Conservation (phyloP, 2,888 invertebrate genomes). For the Andrena hattorfiana region DNA sequence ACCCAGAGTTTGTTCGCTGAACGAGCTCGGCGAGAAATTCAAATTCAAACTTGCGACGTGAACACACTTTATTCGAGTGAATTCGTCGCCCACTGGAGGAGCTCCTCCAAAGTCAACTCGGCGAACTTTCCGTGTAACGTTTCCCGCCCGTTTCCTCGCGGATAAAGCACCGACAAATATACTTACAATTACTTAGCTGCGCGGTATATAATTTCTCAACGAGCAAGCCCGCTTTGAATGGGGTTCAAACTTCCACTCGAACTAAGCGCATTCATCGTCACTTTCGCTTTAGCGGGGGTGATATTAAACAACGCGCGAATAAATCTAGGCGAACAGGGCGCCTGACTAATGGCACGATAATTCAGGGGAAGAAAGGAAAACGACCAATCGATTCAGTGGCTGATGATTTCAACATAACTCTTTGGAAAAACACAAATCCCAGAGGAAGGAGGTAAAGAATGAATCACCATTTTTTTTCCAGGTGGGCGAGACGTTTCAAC, state of each 20-base stretch:
- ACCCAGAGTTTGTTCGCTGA: background rate
- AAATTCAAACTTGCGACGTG: conserved; percentile 4
- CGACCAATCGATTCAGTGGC: too few species aligned
- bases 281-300: background rate
- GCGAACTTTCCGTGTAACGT: conserved; percentile 23
- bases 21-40: background rate
- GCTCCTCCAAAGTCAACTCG: conserved; percentile 23
- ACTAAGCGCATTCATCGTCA: background rate
- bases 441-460: too few species aligned
- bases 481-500: too few species aligned
- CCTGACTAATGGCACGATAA: too few species aligned
- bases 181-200: conserved; percentile 18
- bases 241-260: conserved; percentile 3
- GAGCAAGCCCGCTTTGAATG: background rate
- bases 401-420: too few species aligned
- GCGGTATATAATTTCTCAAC: conserved; percentile 3
- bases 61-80: conserved; percentile 5
- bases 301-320: too few species aligned
- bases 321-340: too few species aligned
- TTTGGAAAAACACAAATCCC: too few species aligned
- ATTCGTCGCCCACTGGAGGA: background rate
- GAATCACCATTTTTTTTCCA: too few species aligned
- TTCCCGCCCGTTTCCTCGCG: background rate
- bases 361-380: too few species aligned
- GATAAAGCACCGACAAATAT: conserved; percentile 11